Evolutionary conservation across 2,888 invertebrate species (phyloP).

Genomic region (Bursaphelenchus okinawaensis): DNA sequence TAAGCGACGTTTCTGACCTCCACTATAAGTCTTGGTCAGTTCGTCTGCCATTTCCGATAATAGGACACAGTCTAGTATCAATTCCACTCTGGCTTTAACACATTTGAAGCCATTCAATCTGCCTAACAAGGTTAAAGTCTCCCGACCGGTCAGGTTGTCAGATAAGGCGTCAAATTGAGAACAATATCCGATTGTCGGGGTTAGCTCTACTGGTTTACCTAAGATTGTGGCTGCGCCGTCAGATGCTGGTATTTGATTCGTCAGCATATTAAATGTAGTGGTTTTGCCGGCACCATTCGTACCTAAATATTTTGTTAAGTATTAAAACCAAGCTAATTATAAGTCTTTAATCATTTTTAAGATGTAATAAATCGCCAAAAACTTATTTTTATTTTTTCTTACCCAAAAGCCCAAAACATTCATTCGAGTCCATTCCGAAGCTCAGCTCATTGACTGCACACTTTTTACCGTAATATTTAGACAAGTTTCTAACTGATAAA

Average conservation of each 20-base stretch:
- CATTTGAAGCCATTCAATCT: slow-evolving; percentile 22
- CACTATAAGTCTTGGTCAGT: slow-evolving; percentile 9
- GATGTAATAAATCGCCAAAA: neutral
- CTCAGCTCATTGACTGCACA: slow-evolving; percentile 32
- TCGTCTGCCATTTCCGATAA: neutral
- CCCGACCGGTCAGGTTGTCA: slow-evolving; percentile 38
- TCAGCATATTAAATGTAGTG: slow-evolving; percentile 47
- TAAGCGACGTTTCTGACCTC: slow-evolving; percentile 25
- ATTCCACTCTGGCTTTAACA: neutral
- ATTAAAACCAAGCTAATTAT: neutral
- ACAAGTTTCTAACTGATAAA: slow-evolving; percentile 15
- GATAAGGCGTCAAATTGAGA: slow-evolving; percentile 48
- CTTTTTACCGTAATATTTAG: slow-evolving; percentile 20
- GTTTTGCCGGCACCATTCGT: slow-evolving; percentile 44
- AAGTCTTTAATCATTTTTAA: neutral
- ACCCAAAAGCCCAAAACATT: slow-evolving; percentile 45
- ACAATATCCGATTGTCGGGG: slow-evolving; percentile 39
- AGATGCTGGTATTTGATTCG: slow-evolving; percentile 28
- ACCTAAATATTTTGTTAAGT: neutral
- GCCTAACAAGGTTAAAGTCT: slow-evolving; percentile 36
- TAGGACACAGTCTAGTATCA: neutral
- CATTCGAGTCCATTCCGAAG: slow-evolving; percentile 36
- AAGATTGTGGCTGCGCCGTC: slow-evolving; percentile 29
- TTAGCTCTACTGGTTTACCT: slow-evolving; percentile 18
- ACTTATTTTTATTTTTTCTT: neutral